A percentile compares a stretch with the other conserved stretches of the same genome.
These are phyloP conservation scores for Rhagonycha fulva DNA, from an alignment of 2,888 invertebrate genomes.

Conservation along the genomic window DNA sequence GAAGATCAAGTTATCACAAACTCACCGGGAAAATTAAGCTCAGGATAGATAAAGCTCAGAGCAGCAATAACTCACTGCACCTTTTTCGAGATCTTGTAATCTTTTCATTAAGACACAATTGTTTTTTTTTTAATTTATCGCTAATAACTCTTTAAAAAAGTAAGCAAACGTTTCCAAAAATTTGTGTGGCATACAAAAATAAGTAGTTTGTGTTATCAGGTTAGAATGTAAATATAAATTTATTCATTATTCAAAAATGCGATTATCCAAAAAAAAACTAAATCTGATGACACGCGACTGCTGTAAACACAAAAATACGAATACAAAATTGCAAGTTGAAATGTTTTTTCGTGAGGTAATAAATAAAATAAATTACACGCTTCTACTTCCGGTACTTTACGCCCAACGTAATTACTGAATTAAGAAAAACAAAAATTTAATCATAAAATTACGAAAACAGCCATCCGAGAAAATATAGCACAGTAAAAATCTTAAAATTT, in stretches of 20 bases:
- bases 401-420: neutral
- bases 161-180: neutral
- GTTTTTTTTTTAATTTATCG: neutral
- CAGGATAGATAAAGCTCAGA: neutral
- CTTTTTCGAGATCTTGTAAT: neutral
- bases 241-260: slow-evolving; percentile 4
- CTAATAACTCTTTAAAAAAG: neutral
- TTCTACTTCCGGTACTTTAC: neutral
- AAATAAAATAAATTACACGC: neutral
- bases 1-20: neutral
- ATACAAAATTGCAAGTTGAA: neutral
- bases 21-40: neutral
- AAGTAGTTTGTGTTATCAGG: neutral
- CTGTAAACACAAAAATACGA: neutral
- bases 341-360: neutral
- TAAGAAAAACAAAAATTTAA: neutral
- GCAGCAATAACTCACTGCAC: neutral
- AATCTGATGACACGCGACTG: neutral
- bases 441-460: neutral
- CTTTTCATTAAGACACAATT: neutral
- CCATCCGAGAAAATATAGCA: neutral
- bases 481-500: neutral
- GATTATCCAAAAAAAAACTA: neutral
- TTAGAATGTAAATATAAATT: neutral
- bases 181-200: neutral